Conservation (phyloP, 2,888 invertebrate species). For the Andricus quercusramuli region DNA sequence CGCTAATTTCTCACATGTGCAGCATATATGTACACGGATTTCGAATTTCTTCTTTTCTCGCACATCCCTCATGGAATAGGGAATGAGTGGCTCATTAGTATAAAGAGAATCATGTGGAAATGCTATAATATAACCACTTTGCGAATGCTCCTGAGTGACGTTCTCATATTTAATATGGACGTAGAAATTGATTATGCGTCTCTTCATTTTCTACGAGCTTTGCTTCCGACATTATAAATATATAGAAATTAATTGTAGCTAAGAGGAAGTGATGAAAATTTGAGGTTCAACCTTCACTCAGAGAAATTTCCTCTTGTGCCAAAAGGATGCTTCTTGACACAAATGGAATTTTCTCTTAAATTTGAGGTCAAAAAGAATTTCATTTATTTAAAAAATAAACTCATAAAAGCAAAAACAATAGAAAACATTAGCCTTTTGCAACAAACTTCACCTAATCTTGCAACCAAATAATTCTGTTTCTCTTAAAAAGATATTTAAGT, state of each 20-base stretch:
- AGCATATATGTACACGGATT: slow-evolving; percentile 2
- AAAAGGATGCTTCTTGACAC: too few relatives aligned
- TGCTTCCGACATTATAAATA: background rate
- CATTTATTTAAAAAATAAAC: too few relatives aligned
- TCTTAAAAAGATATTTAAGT: too few relatives aligned
- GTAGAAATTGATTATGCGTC: slow-evolving; percentile 5
- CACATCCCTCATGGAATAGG: background rate
- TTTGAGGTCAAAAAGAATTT: too few relatives aligned
- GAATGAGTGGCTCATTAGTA: background rate
- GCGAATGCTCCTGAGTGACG: background rate
- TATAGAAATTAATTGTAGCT: background rate
- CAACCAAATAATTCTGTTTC: too few relatives aligned
- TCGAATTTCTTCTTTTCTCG: background rate
- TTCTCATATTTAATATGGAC: background rate
- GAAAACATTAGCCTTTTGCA: too few relatives aligned
- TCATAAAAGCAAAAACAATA: too few relatives aligned
- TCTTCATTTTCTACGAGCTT: background rate
- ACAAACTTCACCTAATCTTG: too few relatives aligned
- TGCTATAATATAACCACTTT: background rate
- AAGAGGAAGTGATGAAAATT: too few relatives aligned
- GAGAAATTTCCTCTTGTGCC: too few relatives aligned
- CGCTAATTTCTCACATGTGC: slow-evolving; percentile 4
- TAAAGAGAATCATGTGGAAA: slow-evolving; percentile 5
- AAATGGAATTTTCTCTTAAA: too few relatives aligned
- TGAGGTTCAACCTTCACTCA: too few relatives aligned